A percentile compares a stretch with the other conserved stretches of the same genome.
Evolutionary conservation across 35 echinoderm and acorn worm genomes (phyloP).

Genomic region (Lytechinus pictus): DNA sequence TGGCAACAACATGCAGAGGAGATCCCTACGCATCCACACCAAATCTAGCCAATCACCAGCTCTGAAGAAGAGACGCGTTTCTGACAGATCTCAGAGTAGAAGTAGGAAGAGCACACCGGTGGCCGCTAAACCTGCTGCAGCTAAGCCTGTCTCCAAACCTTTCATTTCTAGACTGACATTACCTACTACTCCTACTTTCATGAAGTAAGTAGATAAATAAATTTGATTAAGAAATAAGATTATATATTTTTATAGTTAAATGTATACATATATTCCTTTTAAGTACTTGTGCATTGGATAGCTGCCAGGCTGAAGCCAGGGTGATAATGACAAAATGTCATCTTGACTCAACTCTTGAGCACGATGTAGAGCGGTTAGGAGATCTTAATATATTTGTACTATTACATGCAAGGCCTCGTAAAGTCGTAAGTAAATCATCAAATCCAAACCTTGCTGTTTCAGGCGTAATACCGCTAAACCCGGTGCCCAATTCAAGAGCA

Average conservation of each 20-base stretch:
- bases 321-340: too few relatives aligned
- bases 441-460: background rate
- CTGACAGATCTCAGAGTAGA: background rate
- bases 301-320: too few relatives aligned
- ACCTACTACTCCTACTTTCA: conserved; percentile 63
- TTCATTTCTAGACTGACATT: conserved; percentile 50
- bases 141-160: conserved; percentile 3
- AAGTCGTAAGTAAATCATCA: too few relatives aligned
- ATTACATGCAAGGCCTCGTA: too few relatives aligned
- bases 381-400: too few relatives aligned
- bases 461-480: conserved; percentile 53
- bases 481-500: conserved; percentile 57
- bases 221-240: too few relatives aligned
- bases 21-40: background rate
- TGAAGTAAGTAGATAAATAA: conserved; percentile 56
- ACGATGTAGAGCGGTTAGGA: too few relatives aligned
- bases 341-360: too few relatives aligned
- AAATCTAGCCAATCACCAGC: background rate
- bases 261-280: too few relatives aligned
- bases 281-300: too few relatives aligned
- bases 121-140: background rate
- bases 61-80: conserved; percentile 20
- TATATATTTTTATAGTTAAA: too few relatives aligned
- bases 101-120: background rate
- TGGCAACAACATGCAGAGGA: background rate